Conservation (phyloP, 2,797 vertebrate species). For the Squalus acanthias region DNA sequence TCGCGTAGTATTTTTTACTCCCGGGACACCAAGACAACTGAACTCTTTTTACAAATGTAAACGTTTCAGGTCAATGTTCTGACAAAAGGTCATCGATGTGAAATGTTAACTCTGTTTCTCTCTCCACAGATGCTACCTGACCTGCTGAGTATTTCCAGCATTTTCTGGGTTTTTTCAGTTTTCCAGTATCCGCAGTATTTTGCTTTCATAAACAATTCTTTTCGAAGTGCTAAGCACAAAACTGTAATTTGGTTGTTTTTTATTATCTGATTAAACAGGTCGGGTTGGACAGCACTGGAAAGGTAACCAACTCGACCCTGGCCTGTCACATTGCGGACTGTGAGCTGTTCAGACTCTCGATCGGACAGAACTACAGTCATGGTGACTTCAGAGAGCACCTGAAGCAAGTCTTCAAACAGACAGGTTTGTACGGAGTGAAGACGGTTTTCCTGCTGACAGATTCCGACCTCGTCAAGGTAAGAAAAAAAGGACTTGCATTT, state of each 20-base stretch:
- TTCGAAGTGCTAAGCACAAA: background rate
- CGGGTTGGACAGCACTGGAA: conserved; percentile 56
- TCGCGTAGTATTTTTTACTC: too few species aligned
- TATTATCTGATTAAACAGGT: conserved; percentile 44
- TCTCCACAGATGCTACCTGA: background rate
- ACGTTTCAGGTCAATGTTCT: too few species aligned
- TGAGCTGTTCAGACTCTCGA: conserved; percentile 44
- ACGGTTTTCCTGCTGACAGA: conserved; percentile 51
- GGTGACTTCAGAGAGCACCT: conserved; percentile 53
- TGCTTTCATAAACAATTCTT: background rate
- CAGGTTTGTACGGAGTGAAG: conserved; percentile 49
- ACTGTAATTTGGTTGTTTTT: background rate
- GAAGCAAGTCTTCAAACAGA: conserved; percentile 49
- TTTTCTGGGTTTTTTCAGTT: background rate
- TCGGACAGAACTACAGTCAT: conserved; percentile 45
- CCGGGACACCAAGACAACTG: too few species aligned
- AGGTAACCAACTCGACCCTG: conserved; percentile 48
- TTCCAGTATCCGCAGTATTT: background rate
- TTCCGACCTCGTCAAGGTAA: conserved; percentile 49
- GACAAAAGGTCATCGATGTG: too few species aligned
- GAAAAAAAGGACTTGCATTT: background rate
- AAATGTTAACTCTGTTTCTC: background rate
- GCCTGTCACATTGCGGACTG: conserved; percentile 51
- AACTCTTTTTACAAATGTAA: too few species aligned
- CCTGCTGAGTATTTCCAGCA: background rate